A percentile compares a stretch with the other conserved stretches of the same genome.
Evolutionary conservation across 2,797 vertebrate genomes (phyloP).

Genomic region (Tokudaia tokunoshimensis): DNA sequence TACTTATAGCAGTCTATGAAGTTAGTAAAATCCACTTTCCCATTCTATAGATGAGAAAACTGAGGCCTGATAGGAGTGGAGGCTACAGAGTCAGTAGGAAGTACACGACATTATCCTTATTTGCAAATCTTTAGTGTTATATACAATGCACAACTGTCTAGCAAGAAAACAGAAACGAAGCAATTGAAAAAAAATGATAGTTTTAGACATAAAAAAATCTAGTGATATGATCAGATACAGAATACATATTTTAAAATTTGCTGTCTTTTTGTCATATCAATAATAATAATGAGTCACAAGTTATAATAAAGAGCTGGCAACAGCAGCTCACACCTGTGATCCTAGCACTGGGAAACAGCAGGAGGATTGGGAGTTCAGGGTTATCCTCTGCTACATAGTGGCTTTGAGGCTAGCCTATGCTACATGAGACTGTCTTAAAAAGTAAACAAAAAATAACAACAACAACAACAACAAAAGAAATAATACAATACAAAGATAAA

Average conservation of each 20-base stretch:
- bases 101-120: constrained; percentile 32
- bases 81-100: not conserved
- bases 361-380: not conserved
- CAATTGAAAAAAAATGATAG: constrained; percentile 34
- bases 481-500: constrained; percentile 51
- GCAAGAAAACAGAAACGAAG: constrained; percentile 61
- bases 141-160: not conserved
- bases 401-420: not conserved
- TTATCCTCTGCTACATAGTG: not conserved
- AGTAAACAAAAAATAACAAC: constrained; percentile 2
- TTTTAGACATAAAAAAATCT: constrained; percentile 42
- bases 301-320: not conserved
- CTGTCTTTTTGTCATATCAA: constrained; percentile 40
- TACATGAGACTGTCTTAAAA: not conserved
- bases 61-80: not conserved
- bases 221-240: constrained; percentile 13
- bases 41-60: not conserved
- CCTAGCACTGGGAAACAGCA: not conserved
- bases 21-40: not conserved
- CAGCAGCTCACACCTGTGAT: not conserved
- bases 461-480: not conserved
- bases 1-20: not conserved
- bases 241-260: constrained; percentile 59
- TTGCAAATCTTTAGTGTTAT: constrained; percentile 43
- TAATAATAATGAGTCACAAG: constrained; percentile 45